Percentiles rank a stretch among this genome's conserved stretches.
Evolutionary conservation across 1,140 invertebrate genomes (phyloP).

Genomic region (Drosophila sp.): DNA sequence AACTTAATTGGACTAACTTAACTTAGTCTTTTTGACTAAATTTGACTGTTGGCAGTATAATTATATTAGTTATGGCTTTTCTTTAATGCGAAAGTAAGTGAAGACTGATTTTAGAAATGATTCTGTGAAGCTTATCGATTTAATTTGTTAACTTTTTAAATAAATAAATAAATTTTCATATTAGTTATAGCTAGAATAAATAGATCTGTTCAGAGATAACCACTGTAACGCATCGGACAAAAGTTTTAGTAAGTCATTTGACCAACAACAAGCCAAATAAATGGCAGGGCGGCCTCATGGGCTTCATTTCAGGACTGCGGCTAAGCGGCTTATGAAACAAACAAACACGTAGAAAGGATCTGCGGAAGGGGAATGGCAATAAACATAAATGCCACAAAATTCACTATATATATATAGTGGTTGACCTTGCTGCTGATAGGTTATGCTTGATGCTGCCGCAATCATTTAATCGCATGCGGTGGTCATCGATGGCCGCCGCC

Average conservation of each 20-base stretch:
- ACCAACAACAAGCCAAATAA: constrained; percentile 28
- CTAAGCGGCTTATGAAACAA: constrained; percentile 51
- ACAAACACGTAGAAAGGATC: constrained; percentile 8
- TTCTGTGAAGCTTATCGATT: no score
- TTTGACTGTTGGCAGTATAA: no score
- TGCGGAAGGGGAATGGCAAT: constrained; percentile 1
- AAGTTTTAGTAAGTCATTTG: constrained; percentile 14
- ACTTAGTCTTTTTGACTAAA: no score
- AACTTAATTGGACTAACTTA: no score
- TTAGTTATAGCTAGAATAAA: no score
- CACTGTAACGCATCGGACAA: constrained; percentile 4
- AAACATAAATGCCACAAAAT: constrained; percentile 49
- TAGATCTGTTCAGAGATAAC: background rate
- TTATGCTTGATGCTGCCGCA: constrained; percentile 18
- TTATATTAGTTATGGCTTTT: no score
- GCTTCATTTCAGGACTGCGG: constrained; percentile 14
- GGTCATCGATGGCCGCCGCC: background rate
- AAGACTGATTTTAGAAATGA: no score
- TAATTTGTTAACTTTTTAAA: no score
- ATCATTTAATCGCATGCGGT: constrained; percentile 34
- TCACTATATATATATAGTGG: constrained; percentile 11
- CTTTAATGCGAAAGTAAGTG: no score
- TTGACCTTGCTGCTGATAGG: constrained; percentile 28
- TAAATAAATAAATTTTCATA: no score
- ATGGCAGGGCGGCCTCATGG: constrained; percentile 13